Percentiles rank a stretch among this genome's conserved stretches.
Evolutionary conservation across 1,140 invertebrate genomes (phyloP).

Genomic region (Papilio machaon): DNA sequence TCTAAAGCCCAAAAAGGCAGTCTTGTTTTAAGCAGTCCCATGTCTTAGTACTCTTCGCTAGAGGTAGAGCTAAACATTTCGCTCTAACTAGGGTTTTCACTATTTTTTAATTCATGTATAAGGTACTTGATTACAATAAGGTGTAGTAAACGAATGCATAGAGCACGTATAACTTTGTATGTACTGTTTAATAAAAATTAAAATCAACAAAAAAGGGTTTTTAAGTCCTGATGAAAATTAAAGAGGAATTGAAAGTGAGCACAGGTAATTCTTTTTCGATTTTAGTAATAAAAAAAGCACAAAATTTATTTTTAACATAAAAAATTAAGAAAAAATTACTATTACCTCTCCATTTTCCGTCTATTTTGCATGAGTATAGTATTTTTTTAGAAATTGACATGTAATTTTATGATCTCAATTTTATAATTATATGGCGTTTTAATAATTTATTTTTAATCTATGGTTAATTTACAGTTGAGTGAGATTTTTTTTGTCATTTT

Average conservation of each 20-base stretch:
- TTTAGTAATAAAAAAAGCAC: background rate
- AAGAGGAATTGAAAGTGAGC: background rate
- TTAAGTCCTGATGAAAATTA: background rate
- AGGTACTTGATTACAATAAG: constrained; percentile 10
- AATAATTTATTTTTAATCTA: background rate
- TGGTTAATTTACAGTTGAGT: background rate
- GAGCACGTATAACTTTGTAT: background rate
- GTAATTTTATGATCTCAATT: constrained; percentile 17
- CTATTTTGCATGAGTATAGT: background rate
- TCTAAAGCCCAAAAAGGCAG: background rate
- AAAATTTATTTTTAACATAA: background rate
- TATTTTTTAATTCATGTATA: background rate
- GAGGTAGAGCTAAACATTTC: background rate
- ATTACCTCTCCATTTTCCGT: background rate
- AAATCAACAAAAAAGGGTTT: background rate
- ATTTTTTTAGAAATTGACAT: constrained; percentile 31
- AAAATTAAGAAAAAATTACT: background rate
- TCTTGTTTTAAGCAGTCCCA: background rate
- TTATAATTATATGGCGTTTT: background rate
- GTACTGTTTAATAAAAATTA: background rate
- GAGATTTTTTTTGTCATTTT: background rate
- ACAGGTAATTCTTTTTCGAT: background rate
- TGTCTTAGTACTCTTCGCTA: background rate
- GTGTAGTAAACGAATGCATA: background rate
- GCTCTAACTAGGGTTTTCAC: background rate